phyloP scores from a whole-genome alignment of 2,113 vertebrate species.

The Perca flavescens region DNA sequence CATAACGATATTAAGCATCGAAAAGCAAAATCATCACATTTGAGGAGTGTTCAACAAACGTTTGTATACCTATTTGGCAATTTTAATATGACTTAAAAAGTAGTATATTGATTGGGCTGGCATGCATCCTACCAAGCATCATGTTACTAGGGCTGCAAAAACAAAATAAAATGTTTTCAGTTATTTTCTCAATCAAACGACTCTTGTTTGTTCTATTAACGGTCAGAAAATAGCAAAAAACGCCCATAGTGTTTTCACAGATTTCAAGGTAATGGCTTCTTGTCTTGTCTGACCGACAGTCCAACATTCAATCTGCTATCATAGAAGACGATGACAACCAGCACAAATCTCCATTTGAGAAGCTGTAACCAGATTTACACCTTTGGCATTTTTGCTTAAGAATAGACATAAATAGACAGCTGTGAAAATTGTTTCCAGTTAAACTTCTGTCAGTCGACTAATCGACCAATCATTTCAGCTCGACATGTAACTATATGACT shows the following conservation, averaged over 20 bases:
- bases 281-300: constrained; percentile 4
- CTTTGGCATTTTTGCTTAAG: not conserved
- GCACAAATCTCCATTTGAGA: not conserved
- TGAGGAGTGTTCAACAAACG: not conserved
- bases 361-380: not conserved
- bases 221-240: not conserved
- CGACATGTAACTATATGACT: not conserved
- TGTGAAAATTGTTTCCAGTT: not conserved
- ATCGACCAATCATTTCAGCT: not conserved
- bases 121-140: not conserved
- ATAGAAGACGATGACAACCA: not conserved
- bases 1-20: not conserved
- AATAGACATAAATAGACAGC: not conserved
- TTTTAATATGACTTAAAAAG: not conserved
- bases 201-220: not conserved
- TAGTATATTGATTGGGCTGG: not conserved
- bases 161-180: not conserved
- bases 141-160: not conserved
- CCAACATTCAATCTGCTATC: not conserved
- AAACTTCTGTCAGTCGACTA: not conserved
- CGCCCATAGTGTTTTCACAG: not conserved
- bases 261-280: not conserved
- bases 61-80: not conserved
- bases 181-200: not conserved
- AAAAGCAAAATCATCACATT: not conserved